These are phyloP conservation scores for Melinopterus prodromus DNA, from an alignment of 2,888 invertebrate species.

Conservation along the genomic window DNA sequence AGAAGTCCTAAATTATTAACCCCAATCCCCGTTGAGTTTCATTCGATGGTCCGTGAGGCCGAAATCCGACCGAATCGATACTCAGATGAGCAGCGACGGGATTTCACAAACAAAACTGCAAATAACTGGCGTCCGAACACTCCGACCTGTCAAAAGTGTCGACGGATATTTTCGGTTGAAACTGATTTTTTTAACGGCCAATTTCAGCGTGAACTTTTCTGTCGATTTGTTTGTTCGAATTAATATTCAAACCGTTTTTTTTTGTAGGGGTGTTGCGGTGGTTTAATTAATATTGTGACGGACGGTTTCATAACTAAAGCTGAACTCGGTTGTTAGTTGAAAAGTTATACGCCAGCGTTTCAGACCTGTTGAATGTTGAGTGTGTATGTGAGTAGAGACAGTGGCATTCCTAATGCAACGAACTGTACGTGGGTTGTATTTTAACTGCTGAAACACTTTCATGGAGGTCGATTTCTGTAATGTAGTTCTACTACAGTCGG, in stretches of 20 bases:
- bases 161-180: background rate
- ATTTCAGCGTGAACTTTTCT: background rate
- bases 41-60: conserved; percentile 11
- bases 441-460: background rate
- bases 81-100: conserved; percentile 23
- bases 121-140: background rate
- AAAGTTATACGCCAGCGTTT: background rate
- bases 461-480: background rate
- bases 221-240: background rate
- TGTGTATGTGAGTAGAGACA: background rate
- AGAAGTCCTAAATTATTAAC: conserved; percentile 34
- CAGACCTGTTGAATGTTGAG: background rate
- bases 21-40: conserved; percentile 28
- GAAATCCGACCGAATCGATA: conserved; percentile 28
- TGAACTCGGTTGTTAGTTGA: background rate
- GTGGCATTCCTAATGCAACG: background rate
- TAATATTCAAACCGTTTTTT: background rate
- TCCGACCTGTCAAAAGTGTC: background rate
- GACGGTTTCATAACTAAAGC: background rate
- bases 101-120: conserved; percentile 24
- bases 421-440: background rate
- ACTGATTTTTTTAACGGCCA: background rate
- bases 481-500: background rate
- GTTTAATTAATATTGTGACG: background rate
- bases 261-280: background rate